Base-by-base conservation (phyloP, 2,888 invertebrate species). In the Polymixis flavicincta region DNA sequence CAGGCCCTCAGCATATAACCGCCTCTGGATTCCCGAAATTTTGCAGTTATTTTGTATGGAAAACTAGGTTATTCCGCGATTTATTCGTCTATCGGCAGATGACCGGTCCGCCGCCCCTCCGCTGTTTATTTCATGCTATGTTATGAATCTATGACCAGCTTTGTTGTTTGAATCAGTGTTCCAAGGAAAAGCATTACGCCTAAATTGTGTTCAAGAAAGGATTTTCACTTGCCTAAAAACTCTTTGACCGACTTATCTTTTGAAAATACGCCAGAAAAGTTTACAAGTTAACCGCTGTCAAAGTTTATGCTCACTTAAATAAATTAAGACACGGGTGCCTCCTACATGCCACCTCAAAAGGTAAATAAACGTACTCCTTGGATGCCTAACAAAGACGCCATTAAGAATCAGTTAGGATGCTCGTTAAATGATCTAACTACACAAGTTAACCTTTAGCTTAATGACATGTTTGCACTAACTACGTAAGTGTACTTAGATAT, bases 31-130 rank as follows among this genome's bases (percentile, higher is more conserved):
- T 92, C 94, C 96, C 96, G 95, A 96, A 95, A 96, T 94, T 96
- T 96, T 95, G 95, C 95, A 95, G 95, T 94, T 96, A 96, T 96
- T 96, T 95, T 95, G 95, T 94, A 94, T 94, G 93, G 94, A 93
- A 96, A 96, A 96, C 96, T 96, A 96, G 96, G 96, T 96, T 96
- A 96, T 95, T 92, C 93, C 88, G 88, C 93, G 93, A 95, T 95
- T 95, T 94, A 94, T 94, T 91, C 91, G 83, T 85, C 91, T 89
- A 91, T 92, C 88, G 87, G 76, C 85, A 82, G 82, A 86, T 83
- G 85, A 86, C 88, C 80, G 76, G 71, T 66, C 80, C 74, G 71
- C 68, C 67, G 37, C 60, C 70, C 65, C 37, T 70, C 70, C 73
- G 32, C 66, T 68, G 67, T 84, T 84, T 81, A 78, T 84, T 83